Conservation (phyloP, 2,113 vertebrate species). For the Falco punctatus region DNA sequence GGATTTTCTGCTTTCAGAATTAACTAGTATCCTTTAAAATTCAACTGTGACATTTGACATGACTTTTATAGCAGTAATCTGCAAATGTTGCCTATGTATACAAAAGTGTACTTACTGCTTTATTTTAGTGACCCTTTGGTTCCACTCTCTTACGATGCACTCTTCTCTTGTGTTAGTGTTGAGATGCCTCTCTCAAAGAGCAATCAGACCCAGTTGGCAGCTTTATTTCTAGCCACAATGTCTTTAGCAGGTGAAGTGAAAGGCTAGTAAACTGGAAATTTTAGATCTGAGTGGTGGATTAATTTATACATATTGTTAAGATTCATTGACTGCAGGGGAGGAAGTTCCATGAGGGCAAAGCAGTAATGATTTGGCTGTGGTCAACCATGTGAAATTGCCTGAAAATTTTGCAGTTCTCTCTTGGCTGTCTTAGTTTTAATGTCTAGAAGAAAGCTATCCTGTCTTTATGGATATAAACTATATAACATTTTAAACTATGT, state of each 20-base stretch:
- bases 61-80: background rate
- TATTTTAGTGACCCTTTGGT: background rate
- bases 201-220: background rate
- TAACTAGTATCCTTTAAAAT: background rate
- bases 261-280: background rate
- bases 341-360: background rate
- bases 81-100: background rate
- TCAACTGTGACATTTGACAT: background rate
- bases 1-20: background rate
- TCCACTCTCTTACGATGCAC: accelerated
- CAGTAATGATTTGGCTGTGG: background rate
- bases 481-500: background rate
- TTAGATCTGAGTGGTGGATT: background rate
- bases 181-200: background rate
- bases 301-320: background rate
- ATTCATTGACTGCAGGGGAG: background rate
- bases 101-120: background rate
- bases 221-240: background rate
- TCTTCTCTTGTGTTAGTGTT: background rate
- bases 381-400: background rate
- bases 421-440: background rate
- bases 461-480: background rate
- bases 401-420: background rate
- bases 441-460: background rate
- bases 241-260: background rate